A percentile compares a stretch with the other conserved stretches of the same genome.
These are phyloP conservation scores for Leptopilina boulardi DNA, from an alignment of 1,140 invertebrate species.

Conservation along the genomic window DNA sequence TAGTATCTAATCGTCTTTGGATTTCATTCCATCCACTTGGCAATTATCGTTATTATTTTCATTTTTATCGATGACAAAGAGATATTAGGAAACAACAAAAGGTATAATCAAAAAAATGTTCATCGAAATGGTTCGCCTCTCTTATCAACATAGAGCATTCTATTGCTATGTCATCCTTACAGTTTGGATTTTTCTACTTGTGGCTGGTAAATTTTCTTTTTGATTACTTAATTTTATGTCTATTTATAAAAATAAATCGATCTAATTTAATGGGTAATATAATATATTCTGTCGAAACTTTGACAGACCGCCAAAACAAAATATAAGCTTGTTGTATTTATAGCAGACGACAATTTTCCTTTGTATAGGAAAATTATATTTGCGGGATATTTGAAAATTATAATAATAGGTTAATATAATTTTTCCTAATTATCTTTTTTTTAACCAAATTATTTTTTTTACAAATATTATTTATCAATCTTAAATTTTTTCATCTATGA, in stretches of 20 bases:
- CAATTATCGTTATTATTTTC: constrained; percentile 39
- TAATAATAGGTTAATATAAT: neutral
- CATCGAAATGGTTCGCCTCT: constrained; percentile 81
- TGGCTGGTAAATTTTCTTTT: constrained; percentile 78
- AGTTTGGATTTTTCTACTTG: constrained; percentile 86
- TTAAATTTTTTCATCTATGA: too few relatives aligned
- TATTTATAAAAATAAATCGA: neutral
- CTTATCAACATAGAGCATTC: constrained; percentile 84
- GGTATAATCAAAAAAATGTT: constrained; percentile 62
- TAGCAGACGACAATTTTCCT: constrained; percentile 16
- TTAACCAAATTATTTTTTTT: too few relatives aligned
- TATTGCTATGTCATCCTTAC: constrained; percentile 87
- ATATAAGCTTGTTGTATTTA: neutral
- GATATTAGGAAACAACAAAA: neutral
- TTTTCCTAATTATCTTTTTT: too few relatives aligned
- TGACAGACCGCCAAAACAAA: constrained; percentile 17
- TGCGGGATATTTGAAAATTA: constrained; percentile 32
- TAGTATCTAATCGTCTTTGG: constrained; percentile 30
- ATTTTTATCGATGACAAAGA: constrained; percentile 20
- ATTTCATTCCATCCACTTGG: constrained; percentile 31
- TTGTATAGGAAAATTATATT: neutral
- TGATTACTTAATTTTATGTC: neutral
- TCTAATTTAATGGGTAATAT: constrained; percentile 4
- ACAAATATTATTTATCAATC: too few relatives aligned
- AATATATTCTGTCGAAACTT: constrained; percentile 17